Evolutionary conservation across 2,888 invertebrate genomes (phyloP).

Genomic region (Napeogenes sylphis): DNA sequence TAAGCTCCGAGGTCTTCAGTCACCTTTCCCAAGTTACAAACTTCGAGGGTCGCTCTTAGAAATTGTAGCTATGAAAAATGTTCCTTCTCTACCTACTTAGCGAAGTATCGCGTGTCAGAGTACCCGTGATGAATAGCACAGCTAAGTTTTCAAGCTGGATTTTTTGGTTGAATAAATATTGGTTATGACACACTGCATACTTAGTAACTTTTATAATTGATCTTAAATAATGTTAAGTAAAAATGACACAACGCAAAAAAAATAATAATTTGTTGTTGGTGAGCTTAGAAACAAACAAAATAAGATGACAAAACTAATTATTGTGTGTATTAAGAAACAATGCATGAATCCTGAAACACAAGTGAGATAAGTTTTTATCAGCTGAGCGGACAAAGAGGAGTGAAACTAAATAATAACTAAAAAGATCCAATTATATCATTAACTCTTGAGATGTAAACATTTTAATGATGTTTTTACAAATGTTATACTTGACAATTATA

Average conservation of each 20-base stretch:
- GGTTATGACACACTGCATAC: constrained; percentile 34
- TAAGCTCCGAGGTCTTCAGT: not conserved
- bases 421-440: constrained; percentile 17
- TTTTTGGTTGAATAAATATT: constrained; percentile 45
- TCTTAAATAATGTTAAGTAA: not conserved
- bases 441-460: too few relatives aligned
- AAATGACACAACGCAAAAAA: too few relatives aligned
- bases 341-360: not conserved
- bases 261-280: too few relatives aligned
- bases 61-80: constrained; percentile 55
- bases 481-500: too few relatives aligned
- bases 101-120: constrained; percentile 54
- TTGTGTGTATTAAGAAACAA: not conserved
- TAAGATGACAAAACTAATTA: not conserved
- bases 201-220: constrained; percentile 9
- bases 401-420: constrained; percentile 17
- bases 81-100: constrained; percentile 53
- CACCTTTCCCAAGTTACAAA: not conserved
- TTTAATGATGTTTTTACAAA: too few relatives aligned
- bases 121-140: constrained; percentile 63
- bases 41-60: constrained; percentile 17
- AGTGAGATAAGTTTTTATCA: not conserved
- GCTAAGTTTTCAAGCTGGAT: constrained; percentile 43
- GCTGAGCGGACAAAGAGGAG: constrained; percentile 18
- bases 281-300: too few relatives aligned